Conservation (phyloP, 2,113 vertebrate species). For the Vimba vimba region DNA sequence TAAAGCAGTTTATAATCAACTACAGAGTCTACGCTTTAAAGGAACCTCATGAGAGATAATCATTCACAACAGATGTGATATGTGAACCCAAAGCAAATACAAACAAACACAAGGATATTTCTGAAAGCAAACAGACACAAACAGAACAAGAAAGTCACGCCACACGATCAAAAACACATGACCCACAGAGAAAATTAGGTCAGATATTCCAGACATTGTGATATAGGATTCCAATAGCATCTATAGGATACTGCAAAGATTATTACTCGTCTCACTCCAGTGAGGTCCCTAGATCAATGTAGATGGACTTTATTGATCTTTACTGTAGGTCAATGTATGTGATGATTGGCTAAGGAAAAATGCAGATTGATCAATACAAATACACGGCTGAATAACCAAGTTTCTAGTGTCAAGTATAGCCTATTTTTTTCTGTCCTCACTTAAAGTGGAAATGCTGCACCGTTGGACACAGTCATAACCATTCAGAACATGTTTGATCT, state of each 20-base stretch:
- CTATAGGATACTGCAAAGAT: not conserved
- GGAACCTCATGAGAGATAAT: constrained; percentile 7
- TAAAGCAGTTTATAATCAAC: constrained; percentile 23
- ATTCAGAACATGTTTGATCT: not conserved
- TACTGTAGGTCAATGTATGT: not conserved
- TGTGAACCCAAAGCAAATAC: constrained; percentile 1
- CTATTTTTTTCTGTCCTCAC: not conserved
- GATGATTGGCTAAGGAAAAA: constrained; percentile 3
- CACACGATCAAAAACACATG: not conserved
- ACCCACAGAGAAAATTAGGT: not conserved
- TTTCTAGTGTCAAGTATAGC: not conserved
- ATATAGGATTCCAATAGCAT: not conserved
- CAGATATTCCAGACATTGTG: not conserved
- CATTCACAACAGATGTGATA: constrained; percentile 11
- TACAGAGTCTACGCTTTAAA: not conserved
- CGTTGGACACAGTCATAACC: not conserved
- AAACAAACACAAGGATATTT: constrained; percentile 13
- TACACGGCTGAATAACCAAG: not conserved
- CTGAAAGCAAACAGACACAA: not conserved
- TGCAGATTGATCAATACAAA: not conserved
- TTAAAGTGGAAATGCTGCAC: not conserved
- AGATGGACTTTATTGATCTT: constrained; percentile 15
- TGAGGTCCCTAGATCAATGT: not conserved
- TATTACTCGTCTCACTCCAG: not conserved
- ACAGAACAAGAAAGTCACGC: not conserved